These are phyloP conservation scores for Aegotheles bennettii DNA, from an alignment of 2,113 vertebrate genomes.

Conservation along the genomic window DNA sequence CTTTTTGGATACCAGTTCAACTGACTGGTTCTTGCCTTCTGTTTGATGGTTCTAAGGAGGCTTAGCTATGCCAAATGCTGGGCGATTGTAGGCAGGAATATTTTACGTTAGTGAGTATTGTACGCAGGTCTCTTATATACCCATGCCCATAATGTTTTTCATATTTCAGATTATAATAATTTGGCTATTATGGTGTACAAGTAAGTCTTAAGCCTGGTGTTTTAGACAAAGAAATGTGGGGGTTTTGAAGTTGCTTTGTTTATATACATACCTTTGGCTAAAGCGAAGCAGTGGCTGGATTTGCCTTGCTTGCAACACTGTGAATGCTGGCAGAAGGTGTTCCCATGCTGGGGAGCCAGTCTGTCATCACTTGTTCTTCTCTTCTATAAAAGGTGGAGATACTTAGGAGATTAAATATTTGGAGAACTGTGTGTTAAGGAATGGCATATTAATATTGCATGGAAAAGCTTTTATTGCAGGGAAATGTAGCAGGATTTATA, in stretches of 20 bases:
- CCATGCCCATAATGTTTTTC: neutral
- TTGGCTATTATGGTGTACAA: neutral
- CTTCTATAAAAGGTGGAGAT: neutral
- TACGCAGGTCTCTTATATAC: neutral
- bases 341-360: constrained; percentile 43
- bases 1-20: neutral
- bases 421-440: neutral
- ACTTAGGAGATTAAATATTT: constrained; percentile 7
- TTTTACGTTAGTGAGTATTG: neutral
- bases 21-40: neutral
- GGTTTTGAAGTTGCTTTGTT: neutral
- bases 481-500: constrained; percentile 25
- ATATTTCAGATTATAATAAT: neutral
- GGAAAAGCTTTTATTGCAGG: constrained; percentile 40
- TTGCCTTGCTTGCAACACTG: neutral
- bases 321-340: neutral
- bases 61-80: neutral
- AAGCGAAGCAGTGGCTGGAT: neutral
- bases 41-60: neutral
- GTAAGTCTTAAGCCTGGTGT: neutral
- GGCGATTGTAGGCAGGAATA: neutral
- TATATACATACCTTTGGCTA: neutral
- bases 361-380: constrained; percentile 15
- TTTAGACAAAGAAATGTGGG: neutral
- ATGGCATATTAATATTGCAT: constrained; percentile 13